These are phyloP conservation scores for Blastomussa wellsi DNA, from an alignment of 92 coral and sea anemone species.

Conservation along the genomic window DNA sequence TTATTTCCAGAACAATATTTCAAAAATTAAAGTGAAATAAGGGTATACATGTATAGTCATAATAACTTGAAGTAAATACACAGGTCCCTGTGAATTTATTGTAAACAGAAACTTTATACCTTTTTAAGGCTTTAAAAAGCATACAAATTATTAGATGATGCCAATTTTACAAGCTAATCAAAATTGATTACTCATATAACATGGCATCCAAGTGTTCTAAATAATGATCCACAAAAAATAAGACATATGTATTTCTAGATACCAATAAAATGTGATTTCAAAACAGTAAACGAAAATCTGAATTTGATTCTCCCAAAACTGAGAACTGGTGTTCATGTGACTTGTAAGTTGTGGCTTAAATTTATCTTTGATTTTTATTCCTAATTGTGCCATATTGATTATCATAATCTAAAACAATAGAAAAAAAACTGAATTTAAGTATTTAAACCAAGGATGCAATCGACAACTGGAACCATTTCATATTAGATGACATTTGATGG, in stretches of 20 bases:
- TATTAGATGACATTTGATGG: not conserved
- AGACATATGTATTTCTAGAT: not conserved
- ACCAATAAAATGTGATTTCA: not conserved
- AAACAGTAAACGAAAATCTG: not conserved
- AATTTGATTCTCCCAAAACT: not conserved
- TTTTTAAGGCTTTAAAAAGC: no score
- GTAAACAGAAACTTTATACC: not conserved
- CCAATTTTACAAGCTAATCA: not conserved
- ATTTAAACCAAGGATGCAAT: no score
- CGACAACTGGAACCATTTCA: not conserved
- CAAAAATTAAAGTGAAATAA: not conserved
- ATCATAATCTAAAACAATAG: no score
- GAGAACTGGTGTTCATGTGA: not conserved
- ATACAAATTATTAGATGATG: not conserved
- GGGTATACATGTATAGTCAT: not conserved
- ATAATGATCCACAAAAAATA: not conserved
- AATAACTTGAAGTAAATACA: not conserved
- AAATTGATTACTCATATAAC: not conserved
- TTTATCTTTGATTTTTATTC: no score
- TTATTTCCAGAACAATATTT: not conserved
- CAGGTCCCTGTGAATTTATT: constrained; percentile 14
- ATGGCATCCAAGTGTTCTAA: not conserved
- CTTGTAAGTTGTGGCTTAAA: no score
- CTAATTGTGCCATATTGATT: no score
- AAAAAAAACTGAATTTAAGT: no score